Evolutionary conservation across 2,797 vertebrate species (phyloP).

Genomic region (Australoheros facetus): DNA sequence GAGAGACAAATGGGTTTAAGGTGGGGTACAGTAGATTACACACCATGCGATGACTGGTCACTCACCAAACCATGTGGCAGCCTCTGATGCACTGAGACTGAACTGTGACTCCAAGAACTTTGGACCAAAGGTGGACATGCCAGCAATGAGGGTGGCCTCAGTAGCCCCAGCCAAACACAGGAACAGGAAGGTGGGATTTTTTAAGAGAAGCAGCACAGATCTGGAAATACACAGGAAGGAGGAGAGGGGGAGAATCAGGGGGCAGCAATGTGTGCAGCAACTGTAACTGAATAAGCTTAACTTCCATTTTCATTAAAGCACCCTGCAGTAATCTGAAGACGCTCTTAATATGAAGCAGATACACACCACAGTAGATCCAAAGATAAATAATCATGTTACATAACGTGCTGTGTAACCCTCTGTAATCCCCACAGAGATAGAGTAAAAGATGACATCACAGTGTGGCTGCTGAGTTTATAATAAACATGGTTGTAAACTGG

Average conservation of each 20-base stretch:
- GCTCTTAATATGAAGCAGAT: neutral
- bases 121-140: constrained; percentile 95
- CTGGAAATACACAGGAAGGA: constrained; percentile 65
- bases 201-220: constrained; percentile 89
- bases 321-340: constrained; percentile 18
- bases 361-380: neutral
- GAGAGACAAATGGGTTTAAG: too few species aligned
- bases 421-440: constrained; percentile 21
- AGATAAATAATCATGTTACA: constrained; percentile 20
- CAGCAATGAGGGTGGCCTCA: constrained; percentile 91
- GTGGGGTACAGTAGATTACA: too few species aligned
- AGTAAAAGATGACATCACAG: neutral
- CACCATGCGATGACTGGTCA: neutral
- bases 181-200: constrained; percentile 92
- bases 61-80: constrained; percentile 94
- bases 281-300: neutral
- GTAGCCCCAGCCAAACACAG: constrained; percentile 93
- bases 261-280: too few species aligned
- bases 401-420: constrained; percentile 7
- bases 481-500: constrained; percentile 29
- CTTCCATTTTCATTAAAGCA: constrained; percentile 39
- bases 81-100: constrained; percentile 94
- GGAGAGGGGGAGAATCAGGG: neutral
- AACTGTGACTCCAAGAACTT: constrained; percentile 97
- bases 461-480: neutral